Base-by-base conservation (phyloP, 2,797 vertebrate genomes). In the Aulostomus chinensis region DNA sequence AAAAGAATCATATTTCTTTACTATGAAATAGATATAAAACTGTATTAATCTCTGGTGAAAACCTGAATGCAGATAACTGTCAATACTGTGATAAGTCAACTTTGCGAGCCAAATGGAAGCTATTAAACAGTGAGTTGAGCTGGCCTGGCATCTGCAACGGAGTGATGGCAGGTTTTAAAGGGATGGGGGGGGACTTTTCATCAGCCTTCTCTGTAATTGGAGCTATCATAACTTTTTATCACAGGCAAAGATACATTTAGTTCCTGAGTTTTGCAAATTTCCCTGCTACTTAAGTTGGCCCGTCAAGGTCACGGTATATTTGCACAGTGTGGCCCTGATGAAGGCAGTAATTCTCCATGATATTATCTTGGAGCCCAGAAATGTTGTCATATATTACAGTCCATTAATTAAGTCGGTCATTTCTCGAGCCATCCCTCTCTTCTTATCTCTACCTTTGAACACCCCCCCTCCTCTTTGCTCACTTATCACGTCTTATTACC, bases 291-390 rank as follows among this genome's bases (percentile, higher is more conserved):
- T 73, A 17, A 52, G 21, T 61, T 47, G 35, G 41, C 65, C 48
- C 46, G 54, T 74, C 76, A 87, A 88, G 85, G 85, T 86, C 81
- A 55, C 1, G 7, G 51, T 58, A 42, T 79, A 83, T 84, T 78
- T 80, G 62, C 79, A 57, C 55, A 76, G 63, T 25, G 57, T 35
- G 34, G 45, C 61, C 39, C 14, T 66, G 67, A 83, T 72, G 79
- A 70, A 42, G 75, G 73, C 71, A 34, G 59, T 81, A 66, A 78
- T 79, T 85, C 79, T 39, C 52, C 46, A 67, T 50, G 82, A 81
- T 85, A 79, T 76, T 75, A 84, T 85, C 82, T 83, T 76, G 78
- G 84, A 87, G 71, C 58, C 43, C 68, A 33, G 61, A 65, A 68
- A 69, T 64, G 58, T 49, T 58, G 56, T 81, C 80, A 42, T 83